phyloP scores from a whole-genome alignment of 2,113 vertebrate species.

The Osmerus mordax region DNA sequence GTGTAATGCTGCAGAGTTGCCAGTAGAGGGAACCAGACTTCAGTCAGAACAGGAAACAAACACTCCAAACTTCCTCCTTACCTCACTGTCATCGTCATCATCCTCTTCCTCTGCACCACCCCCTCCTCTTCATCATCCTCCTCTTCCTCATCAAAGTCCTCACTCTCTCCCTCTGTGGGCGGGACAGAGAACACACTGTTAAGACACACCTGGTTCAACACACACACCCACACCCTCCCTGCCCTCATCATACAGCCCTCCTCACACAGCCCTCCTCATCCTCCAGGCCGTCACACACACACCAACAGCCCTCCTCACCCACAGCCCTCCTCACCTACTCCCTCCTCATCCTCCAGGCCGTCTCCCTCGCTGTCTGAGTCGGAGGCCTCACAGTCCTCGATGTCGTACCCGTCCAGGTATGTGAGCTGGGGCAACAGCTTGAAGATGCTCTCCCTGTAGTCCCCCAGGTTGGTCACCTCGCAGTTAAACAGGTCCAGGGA shows the following conservation, averaged over 20 bases:
- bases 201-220: no score
- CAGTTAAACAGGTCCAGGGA: constrained; percentile 82
- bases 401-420: constrained; percentile 79
- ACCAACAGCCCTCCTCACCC: background rate
- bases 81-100: constrained; percentile 57
- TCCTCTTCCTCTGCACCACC: constrained; percentile 66
- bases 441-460: constrained; percentile 79
- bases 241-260: no score
- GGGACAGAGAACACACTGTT: no score
- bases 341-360: constrained; percentile 76
- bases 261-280: no score
- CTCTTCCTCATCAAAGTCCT: constrained; percentile 75
- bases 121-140: constrained; percentile 65
- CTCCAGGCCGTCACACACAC: no score
- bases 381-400: constrained; percentile 76
- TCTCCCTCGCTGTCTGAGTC: constrained; percentile 79
- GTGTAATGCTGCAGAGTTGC: background rate
- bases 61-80: constrained; percentile 9
- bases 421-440: constrained; percentile 78
- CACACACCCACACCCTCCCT: no score
- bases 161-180: constrained; percentile 35
- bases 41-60: background rate
- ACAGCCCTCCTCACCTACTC: constrained; percentile 68
- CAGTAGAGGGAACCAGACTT: background rate
- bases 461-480: constrained; percentile 80